phyloP scores from a whole-genome alignment of 2,113 vertebrate species.

The Rissa tridactyla region DNA sequence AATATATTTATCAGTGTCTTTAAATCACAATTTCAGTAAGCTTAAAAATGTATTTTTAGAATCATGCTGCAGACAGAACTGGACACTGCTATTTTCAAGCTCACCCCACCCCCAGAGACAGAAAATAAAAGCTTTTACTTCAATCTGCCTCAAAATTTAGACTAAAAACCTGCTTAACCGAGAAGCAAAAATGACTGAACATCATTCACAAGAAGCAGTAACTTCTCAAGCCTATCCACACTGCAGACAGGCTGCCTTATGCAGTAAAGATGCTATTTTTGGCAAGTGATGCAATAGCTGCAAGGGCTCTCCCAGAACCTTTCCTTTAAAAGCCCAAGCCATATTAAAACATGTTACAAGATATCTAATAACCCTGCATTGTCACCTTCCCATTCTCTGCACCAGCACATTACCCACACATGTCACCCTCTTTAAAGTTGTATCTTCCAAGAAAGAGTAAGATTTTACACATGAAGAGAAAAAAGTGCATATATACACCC shows the following conservation, averaged over 20 bases:
- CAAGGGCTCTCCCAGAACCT: conserved; percentile 62
- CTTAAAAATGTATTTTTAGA: conserved; percentile 28
- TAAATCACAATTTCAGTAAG: neutral
- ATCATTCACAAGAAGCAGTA: conserved; percentile 31
- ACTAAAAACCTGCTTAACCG: neutral
- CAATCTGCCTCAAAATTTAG: conserved; percentile 9
- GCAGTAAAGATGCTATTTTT: conserved; percentile 54
- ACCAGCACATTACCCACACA: neutral
- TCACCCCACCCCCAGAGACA: neutral
- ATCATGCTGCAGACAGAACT: neutral
- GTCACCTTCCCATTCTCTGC: neutral
- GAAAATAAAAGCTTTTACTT: conserved; percentile 24
- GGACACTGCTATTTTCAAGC: conserved; percentile 27
- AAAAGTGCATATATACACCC: neutral
- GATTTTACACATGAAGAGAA: neutral
- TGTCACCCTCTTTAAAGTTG: neutral
- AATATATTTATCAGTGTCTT: conserved; percentile 19
- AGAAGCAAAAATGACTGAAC: conserved; percentile 12
- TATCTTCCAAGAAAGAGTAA: neutral
- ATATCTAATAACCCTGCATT: neutral
- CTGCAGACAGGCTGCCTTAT: conserved; percentile 47
- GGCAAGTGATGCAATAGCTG: conserved; percentile 59
- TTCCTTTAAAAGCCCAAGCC: conserved; percentile 16
- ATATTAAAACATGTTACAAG: neutral
- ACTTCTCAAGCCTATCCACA: conserved; percentile 45